Percentiles rank a stretch among this genome's conserved stretches.
These are phyloP conservation scores for Odontomachus brunneus DNA, from an alignment of 1,140 invertebrate genomes.

Conservation along the genomic window DNA sequence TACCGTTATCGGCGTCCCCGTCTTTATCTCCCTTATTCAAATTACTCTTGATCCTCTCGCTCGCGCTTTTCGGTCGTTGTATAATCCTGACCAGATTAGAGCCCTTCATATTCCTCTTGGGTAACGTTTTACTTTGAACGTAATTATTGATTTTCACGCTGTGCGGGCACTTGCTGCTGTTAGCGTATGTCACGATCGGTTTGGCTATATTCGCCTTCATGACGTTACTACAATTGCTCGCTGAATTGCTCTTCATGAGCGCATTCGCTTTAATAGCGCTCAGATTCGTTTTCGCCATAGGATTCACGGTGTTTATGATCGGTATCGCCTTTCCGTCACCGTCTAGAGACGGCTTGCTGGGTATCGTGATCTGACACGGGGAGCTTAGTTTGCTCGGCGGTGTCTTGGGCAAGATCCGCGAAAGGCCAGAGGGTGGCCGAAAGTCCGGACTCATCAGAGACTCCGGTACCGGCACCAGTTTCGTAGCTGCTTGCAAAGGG, in stretches of 20 bases:
- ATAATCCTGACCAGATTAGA: slow-evolving; percentile 78
- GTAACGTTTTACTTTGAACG: slow-evolving; percentile 81
- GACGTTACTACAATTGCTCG: slow-evolving; percentile 74
- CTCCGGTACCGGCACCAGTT: slow-evolving; percentile 94
- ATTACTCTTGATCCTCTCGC: slow-evolving; percentile 74
- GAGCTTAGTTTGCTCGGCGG: slow-evolving; percentile 81
- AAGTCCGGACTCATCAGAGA: slow-evolving; percentile 94
- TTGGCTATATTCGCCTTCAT: slow-evolving; percentile 79
- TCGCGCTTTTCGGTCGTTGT: slow-evolving; percentile 75
- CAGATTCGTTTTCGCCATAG: slow-evolving; percentile 78
- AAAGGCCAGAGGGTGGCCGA: slow-evolving; percentile 85
- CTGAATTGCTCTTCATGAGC: slow-evolving; percentile 79
- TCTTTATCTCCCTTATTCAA: slow-evolving; percentile 72
- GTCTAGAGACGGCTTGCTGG: slow-evolving; percentile 75
- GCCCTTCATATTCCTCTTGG: slow-evolving; percentile 76
- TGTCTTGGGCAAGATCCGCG: slow-evolving; percentile 79
- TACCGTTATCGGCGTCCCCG: slow-evolving; percentile 67
- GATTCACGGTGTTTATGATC: slow-evolving; percentile 78
- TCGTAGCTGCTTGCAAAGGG: slow-evolving; percentile 92
- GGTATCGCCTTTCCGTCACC: slow-evolving; percentile 77
- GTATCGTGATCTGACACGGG: slow-evolving; percentile 79
- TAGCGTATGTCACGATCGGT: slow-evolving; percentile 74
- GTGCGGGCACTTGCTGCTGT: slow-evolving; percentile 79
- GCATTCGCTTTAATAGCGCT: slow-evolving; percentile 75
- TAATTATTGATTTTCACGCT: slow-evolving; percentile 84